Evolutionary conservation across 2,888 invertebrate genomes (phyloP).

Genomic region (Erannis defoliaria): DNA sequence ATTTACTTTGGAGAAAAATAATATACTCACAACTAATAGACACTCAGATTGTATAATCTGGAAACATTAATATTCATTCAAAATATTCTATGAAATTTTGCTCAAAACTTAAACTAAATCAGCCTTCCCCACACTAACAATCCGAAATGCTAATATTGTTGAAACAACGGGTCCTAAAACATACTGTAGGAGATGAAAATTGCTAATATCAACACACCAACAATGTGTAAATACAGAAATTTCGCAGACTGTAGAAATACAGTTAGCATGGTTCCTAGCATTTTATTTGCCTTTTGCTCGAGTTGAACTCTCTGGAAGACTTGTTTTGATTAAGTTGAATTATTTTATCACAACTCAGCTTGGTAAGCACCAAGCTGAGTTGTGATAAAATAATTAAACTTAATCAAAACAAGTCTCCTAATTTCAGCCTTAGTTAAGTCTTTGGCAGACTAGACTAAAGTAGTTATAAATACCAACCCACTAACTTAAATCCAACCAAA

Average conservation of each 20-base stretch:
- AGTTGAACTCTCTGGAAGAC: constrained; percentile 2
- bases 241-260: constrained; percentile 29
- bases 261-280: constrained; percentile 11
- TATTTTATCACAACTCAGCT: constrained; percentile 4
- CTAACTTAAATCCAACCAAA: no score
- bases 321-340: constrained; percentile 20
- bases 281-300: constrained; percentile 29
- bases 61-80: background rate
- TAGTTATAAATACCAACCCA: no score
- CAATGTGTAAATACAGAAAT: constrained; percentile 34
- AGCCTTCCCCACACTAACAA: constrained; percentile 24
- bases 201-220: constrained; percentile 44
- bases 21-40: background rate
- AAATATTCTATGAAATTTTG: constrained; percentile 12
- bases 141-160: constrained; percentile 41
- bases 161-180: constrained; percentile 34
- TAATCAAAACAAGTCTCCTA: no score
- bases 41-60: background rate
- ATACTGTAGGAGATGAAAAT: constrained; percentile 39
- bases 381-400: no score
- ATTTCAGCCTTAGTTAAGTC: no score
- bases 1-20: no score
- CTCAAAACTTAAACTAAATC: constrained; percentile 29
- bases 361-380: no score
- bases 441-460: no score